Evolutionary conservation across 2,888 invertebrate genomes (phyloP).

Genomic region (Acronicta aceris): DNA sequence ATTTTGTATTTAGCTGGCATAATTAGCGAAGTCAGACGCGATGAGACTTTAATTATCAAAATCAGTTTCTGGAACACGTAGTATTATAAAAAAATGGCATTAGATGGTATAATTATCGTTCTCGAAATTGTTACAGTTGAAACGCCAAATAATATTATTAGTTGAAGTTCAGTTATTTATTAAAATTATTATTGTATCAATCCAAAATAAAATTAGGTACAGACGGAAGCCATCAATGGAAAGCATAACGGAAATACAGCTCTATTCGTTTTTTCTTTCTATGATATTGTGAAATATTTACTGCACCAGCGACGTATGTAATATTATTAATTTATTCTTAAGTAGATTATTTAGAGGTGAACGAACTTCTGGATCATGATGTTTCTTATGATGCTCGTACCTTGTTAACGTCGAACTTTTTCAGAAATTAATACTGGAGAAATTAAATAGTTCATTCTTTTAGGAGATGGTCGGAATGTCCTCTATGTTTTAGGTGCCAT

Average conservation of each 20-base stretch:
- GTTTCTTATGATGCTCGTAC: too few relatives aligned
- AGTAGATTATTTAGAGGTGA: slow-evolving; percentile 5
- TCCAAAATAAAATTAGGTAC: not conserved
- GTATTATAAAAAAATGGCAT: too few relatives aligned
- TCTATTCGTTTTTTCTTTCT: not conserved
- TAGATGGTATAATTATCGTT: too few relatives aligned
- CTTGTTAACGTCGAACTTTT: too few relatives aligned
- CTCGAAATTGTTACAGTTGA: too few relatives aligned
- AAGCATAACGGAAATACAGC: not conserved
- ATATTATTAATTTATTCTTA: slow-evolving; percentile 5
- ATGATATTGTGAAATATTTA: not conserved
- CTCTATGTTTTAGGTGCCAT: too few relatives aligned
- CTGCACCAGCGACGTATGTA: not conserved
- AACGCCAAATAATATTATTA: too few relatives aligned
- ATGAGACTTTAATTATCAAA: slow-evolving; percentile 11
- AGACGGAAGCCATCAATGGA: slow-evolving; percentile 1
- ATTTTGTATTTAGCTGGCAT: slow-evolving; percentile 17
- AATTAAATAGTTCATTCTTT: too few relatives aligned
- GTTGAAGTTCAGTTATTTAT: not conserved
- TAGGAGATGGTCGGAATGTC: too few relatives aligned
- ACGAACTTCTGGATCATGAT: slow-evolving; percentile 1
- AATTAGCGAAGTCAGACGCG: slow-evolving; percentile 10
- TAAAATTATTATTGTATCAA: not conserved
- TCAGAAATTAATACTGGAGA: too few relatives aligned
- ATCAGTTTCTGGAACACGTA: too few relatives aligned